Evolutionary conservation across 2,113 vertebrate species (phyloP).

Genomic region (Pedionomus torquatus): DNA sequence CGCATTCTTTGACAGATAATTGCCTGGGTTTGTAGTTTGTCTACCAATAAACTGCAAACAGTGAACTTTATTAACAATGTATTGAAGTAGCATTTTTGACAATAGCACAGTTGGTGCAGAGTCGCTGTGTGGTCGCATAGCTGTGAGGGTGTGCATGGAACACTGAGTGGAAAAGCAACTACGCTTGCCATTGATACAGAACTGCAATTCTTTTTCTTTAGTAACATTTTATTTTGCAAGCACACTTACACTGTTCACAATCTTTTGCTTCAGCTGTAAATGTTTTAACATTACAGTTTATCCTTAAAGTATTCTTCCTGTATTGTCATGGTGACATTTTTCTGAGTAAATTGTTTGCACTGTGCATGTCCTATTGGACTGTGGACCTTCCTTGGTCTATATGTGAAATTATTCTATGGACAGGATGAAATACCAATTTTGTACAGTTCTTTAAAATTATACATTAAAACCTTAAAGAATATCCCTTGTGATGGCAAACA

Average conservation of each 20-base stretch:
- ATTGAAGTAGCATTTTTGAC: slow-evolving; percentile 52
- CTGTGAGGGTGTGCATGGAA: slow-evolving; percentile 71
- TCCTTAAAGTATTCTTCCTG: slow-evolving; percentile 23
- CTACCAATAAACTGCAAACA: slow-evolving; percentile 40
- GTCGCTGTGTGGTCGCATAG: slow-evolving; percentile 68
- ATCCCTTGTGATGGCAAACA: neutral
- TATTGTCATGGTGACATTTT: neutral
- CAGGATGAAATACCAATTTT: neutral
- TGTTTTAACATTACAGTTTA: slow-evolving; percentile 33
- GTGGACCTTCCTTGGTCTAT: neutral
- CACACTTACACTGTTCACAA: neutral
- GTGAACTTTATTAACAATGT: slow-evolving; percentile 62
- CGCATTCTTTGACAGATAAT: neutral
- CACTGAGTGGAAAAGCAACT: slow-evolving; percentile 78
- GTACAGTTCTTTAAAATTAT: neutral
- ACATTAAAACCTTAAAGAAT: neutral
- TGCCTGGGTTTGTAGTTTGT: slow-evolving; percentile 63
- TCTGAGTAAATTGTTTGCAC: neutral
- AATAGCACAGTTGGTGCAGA: slow-evolving; percentile 41
- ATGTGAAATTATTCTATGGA: neutral
- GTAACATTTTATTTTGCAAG: slow-evolving; percentile 42
- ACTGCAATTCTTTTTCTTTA: slow-evolving; percentile 76
- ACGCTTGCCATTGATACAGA: slow-evolving; percentile 95
- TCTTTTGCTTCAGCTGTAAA: slow-evolving; percentile 50
- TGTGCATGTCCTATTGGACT: neutral